phyloP scores from a whole-genome alignment of 2,113 vertebrate genomes.

The Syrmaticus mikado region DNA sequence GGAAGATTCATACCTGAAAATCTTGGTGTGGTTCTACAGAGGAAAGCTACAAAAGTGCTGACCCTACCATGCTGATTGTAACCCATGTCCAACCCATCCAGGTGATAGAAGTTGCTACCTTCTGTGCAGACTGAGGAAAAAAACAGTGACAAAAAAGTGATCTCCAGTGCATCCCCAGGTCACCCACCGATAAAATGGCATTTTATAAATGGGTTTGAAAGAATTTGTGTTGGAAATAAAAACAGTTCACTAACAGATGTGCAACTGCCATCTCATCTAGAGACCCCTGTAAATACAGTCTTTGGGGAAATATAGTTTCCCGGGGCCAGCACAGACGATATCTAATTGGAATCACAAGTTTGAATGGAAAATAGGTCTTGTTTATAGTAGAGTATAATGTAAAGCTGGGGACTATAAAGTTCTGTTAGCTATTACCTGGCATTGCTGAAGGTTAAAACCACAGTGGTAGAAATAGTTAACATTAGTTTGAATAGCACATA shows the following conservation, averaged over 20 bases:
- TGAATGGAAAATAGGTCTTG: neutral
- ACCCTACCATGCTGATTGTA: neutral
- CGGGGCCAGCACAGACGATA: neutral
- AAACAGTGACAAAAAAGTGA: neutral
- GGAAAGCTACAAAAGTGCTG: neutral
- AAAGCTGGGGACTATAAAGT: neutral
- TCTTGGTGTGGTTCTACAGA: neutral
- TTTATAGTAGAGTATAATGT: neutral
- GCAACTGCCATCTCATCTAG: neutral
- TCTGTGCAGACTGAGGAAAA: neutral
- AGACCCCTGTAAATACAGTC: neutral
- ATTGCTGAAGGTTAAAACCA: neutral
- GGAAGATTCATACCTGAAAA: neutral
- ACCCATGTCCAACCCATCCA: rapidly evolving
- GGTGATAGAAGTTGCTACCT: neutral
- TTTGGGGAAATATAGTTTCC: neutral
- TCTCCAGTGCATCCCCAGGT: neutral
- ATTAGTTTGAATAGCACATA: neutral
- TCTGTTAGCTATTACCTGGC: neutral
- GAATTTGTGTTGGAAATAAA: neutral
- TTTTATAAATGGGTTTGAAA: neutral
- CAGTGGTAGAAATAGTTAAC: neutral
- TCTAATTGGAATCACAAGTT: neutral
- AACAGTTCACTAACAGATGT: neutral
- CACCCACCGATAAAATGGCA: neutral